phyloP scores from a whole-genome alignment of 2,113 vertebrate species.

The Odontophorus gujanensis region DNA sequence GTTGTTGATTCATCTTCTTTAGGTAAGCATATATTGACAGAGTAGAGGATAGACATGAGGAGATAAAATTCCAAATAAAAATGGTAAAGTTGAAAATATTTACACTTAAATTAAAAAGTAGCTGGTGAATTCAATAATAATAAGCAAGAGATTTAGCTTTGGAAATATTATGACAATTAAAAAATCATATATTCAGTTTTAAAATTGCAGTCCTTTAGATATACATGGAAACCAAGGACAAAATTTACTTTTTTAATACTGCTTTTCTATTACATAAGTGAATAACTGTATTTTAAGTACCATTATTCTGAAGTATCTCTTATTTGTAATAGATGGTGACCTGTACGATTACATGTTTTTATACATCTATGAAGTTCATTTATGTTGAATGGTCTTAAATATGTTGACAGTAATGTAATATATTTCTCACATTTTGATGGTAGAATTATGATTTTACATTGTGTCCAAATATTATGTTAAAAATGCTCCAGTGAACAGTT shows the following conservation, averaged over 20 bases:
- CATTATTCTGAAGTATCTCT: constrained; percentile 20
- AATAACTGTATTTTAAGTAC: constrained; percentile 34
- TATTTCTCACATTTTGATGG: constrained; percentile 42
- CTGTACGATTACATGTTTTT: constrained; percentile 33
- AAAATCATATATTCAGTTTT: constrained; percentile 24
- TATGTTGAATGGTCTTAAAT: constrained; percentile 39
- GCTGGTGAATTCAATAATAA: constrained; percentile 63
- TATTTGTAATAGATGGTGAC: background rate
- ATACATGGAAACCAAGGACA: background rate
- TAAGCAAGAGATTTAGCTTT: constrained; percentile 62
- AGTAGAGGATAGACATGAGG: background rate
- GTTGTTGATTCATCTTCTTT: constrained; percentile 58
- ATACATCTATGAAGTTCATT: constrained; percentile 60
- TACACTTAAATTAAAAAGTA: constrained; percentile 66
- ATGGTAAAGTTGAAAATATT: constrained; percentile 53
- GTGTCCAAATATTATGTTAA: constrained; percentile 47
- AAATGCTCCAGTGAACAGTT: background rate
- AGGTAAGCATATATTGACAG: constrained; percentile 53
- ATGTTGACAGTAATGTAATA: constrained; percentile 35
- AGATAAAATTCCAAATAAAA: constrained; percentile 18
- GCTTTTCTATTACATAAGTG: constrained; percentile 40
- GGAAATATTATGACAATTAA: constrained; percentile 24
- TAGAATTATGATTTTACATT: constrained; percentile 54
- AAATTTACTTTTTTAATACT: background rate
- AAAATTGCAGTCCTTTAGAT: background rate